Percentiles rank a stretch among this genome's conserved stretches.
Evolutionary conservation across 1,140 invertebrate species (phyloP).

Genomic region (Helicoverpa zea): DNA sequence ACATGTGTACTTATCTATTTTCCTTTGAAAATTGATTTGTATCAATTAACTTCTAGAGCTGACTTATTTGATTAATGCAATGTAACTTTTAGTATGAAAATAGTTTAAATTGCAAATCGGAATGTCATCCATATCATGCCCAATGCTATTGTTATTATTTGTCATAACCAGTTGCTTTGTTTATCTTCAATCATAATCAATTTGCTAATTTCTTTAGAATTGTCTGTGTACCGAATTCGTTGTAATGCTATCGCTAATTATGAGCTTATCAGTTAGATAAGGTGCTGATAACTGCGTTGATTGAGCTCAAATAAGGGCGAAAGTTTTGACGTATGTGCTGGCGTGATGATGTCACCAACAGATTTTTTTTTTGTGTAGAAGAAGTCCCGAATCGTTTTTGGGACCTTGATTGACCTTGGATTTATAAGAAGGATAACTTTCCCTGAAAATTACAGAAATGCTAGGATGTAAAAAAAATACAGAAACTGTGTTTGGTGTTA

Average conservation of each 20-base stretch:
- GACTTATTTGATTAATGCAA: no score
- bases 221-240: conserved; percentile 24
- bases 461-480: no score
- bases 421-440: no score
- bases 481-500: no score
- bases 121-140: background rate
- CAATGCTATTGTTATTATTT: conserved; percentile 15
- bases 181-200: conserved; percentile 19
- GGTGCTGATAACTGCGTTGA: conserved; percentile 1
- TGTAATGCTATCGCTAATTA: conserved; percentile 44
- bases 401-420: no score
- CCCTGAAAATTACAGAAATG: no score
- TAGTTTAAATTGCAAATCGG: background rate
- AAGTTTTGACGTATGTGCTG: conserved; percentile 22
- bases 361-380: no score
- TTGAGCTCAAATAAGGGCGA: conserved; percentile 33
- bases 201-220: conserved; percentile 22
- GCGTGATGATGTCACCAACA: background rate
- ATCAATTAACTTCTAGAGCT: no score
- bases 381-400: no score
- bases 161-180: background rate
- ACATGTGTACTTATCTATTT: no score
- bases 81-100: no score
- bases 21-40: no score
- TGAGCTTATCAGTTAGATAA: conserved; percentile 25